Base-by-base conservation (phyloP, 1,140 invertebrate genomes). In the Drosophila lacertosa region DNA sequence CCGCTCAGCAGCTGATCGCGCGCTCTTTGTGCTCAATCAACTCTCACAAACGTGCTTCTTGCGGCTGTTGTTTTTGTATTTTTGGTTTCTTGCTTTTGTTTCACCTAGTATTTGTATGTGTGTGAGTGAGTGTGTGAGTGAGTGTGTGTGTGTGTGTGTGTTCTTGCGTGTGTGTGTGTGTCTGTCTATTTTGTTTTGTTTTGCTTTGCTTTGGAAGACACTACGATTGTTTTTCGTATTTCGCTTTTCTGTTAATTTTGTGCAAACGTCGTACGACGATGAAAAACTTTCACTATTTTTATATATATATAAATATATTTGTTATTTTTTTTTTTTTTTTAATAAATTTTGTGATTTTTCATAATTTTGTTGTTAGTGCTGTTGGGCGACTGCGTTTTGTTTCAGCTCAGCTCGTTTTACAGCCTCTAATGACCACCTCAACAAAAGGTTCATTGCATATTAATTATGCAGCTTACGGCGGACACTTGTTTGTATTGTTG, bases 291-390 rank as follows among this genome's bases (percentile, higher is more conserved):
- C 80, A 84, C 80, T 84, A 53, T 50, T 55, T 10, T 32, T 35
- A 11, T 35, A 4, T 29, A 5, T 35, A 11, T 35, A 4, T 29
- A 5, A 7, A 5, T 48, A 29, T 48, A 22, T 48, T 48, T 15
- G 13, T 3, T 66, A 39, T 65, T 39, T 35, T 15, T 35, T 32
- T 51, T 51, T 63, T 63, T 63, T 63, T 73, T 65, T 82, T 70
- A 82, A 81, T 88, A 88, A 88, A 75, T 77, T 86, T 88, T 74
- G 62, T 74, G 74, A 88, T 77, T 88, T 84, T 82, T 71, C 59
- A 82, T 86, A 86, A 74, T 86, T 82, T 84, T 58, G 80, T 58
- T 70, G 40, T 63, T 71, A 18, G 39, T 59, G 35, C 48, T 65
- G 53, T 62, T 66, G 62, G 68, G 54, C 42, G 68, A 66, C 29